Evolutionary conservation across 2,888 invertebrate genomes (phyloP).

Genomic region (Yponomeuta plumbellus): DNA sequence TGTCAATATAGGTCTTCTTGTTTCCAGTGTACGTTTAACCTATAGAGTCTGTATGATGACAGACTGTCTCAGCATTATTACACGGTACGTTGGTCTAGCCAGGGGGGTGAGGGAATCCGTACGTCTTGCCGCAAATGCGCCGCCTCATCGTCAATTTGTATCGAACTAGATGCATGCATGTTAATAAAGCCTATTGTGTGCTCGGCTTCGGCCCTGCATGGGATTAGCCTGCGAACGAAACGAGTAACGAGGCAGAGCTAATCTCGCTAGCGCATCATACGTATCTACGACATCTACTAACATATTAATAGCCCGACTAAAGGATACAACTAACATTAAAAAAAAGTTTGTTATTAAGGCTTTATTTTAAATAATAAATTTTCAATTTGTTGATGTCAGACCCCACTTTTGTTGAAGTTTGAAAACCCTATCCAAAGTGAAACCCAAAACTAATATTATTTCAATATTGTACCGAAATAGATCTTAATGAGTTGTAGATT

Average conservation of each 20-base stretch:
- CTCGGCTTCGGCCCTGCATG: conserved; percentile 33
- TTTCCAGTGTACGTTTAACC: neutral
- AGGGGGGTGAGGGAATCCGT: neutral
- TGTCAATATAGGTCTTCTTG: neutral
- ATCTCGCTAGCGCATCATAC: conserved; percentile 16
- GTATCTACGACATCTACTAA: too few relatives aligned
- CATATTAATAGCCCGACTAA: too few relatives aligned
- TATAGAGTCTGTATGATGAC: neutral
- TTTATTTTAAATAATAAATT: neutral
- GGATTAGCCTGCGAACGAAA: conserved; percentile 45
- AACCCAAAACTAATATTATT: conserved; percentile 12
- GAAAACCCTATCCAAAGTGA: neutral
- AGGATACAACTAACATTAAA: neutral
- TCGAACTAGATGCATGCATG: conserved; percentile 53
- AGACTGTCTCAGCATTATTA: conserved; percentile 30
- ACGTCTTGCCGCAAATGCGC: conserved; percentile 34
- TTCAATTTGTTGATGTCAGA: neutral
- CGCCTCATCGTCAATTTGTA: conserved; percentile 64
- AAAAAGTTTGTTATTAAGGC: neutral
- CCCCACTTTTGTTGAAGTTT: conserved; percentile 1
- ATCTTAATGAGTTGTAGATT: conserved; percentile 2
- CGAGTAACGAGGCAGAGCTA: conserved; percentile 22
- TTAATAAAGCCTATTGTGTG: conserved; percentile 68
- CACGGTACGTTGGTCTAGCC: conserved; percentile 29
- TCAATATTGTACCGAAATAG: neutral